These are phyloP conservation scores for Cataglyphis altisquamis DNA, from an alignment of 2,888 invertebrate genomes.

Conservation along the genomic window DNA sequence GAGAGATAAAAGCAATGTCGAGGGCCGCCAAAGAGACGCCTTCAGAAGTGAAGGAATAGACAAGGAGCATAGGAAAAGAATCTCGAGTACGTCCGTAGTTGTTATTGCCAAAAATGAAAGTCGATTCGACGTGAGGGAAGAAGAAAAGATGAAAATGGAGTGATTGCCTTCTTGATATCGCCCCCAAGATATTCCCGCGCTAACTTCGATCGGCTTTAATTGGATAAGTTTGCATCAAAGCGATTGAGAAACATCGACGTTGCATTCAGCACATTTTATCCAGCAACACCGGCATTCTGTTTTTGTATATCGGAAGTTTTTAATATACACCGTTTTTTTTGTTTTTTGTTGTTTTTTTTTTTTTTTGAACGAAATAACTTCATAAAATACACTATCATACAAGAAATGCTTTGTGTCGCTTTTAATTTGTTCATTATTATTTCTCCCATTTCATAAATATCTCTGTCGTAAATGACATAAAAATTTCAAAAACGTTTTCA, in stretches of 20 bases:
- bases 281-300: neutral
- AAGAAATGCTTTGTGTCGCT: neutral
- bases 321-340: neutral
- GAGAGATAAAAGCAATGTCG: conserved; percentile 16
- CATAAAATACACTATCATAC: neutral
- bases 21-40: conserved; percentile 37
- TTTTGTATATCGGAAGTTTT: neutral
- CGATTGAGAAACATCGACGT: neutral
- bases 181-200: conserved; percentile 44
- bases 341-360: neutral
- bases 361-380: neutral
- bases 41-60: conserved; percentile 10
- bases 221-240: conserved; percentile 68
- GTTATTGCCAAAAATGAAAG: conserved; percentile 52
- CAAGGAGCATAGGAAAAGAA: neutral
- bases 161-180: conserved; percentile 37
- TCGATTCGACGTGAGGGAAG: conserved; percentile 5
- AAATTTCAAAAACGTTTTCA: neutral
- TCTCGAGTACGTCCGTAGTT: conserved; percentile 16
- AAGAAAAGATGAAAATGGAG: conserved; percentile 6
- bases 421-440: conserved; percentile 6
- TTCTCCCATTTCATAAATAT: neutral
- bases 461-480: neutral
- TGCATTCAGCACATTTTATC: conserved; percentile 14
- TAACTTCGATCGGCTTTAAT: conserved; percentile 66